A percentile compares a stretch with the other conserved stretches of the same genome.
Evolutionary conservation across 2,113 vertebrate genomes (phyloP).

Genomic region (Steatornis caripensis): DNA sequence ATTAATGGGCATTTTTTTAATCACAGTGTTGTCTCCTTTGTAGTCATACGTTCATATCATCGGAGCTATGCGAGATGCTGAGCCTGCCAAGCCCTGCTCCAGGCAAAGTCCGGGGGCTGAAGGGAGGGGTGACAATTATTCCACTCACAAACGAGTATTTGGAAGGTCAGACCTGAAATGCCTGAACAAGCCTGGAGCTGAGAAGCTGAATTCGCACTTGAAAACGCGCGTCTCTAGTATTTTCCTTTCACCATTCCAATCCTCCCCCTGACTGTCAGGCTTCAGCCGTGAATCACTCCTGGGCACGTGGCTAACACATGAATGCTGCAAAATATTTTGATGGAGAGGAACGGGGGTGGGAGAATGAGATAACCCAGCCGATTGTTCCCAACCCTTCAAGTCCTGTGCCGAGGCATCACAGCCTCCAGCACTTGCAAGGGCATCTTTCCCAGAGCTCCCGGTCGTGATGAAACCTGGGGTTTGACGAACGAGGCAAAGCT

Average conservation of each 20-base stretch:
- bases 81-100: background rate
- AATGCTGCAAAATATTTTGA: constrained; percentile 43
- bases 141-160: background rate
- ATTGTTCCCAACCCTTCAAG: background rate
- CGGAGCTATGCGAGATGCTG: background rate
- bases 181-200: background rate
- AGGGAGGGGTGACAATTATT: background rate
- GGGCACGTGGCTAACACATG: constrained; percentile 15
- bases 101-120: background rate
- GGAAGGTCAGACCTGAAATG: background rate
- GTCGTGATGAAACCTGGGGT: background rate
- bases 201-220: background rate
- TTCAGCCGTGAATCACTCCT: constrained; percentile 11
- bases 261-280: constrained; percentile 27
- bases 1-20: background rate
- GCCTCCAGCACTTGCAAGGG: background rate
- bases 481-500: background rate
- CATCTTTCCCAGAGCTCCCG: background rate
- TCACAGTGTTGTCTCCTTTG: background rate
- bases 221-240: background rate
- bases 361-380: background rate
- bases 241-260: background rate
- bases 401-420: background rate
- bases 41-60: fast-evolving
- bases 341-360: constrained; percentile 1